These are phyloP conservation scores for Drosophila mettleri DNA, from an alignment of 2,888 invertebrate species.

Conservation along the genomic window DNA sequence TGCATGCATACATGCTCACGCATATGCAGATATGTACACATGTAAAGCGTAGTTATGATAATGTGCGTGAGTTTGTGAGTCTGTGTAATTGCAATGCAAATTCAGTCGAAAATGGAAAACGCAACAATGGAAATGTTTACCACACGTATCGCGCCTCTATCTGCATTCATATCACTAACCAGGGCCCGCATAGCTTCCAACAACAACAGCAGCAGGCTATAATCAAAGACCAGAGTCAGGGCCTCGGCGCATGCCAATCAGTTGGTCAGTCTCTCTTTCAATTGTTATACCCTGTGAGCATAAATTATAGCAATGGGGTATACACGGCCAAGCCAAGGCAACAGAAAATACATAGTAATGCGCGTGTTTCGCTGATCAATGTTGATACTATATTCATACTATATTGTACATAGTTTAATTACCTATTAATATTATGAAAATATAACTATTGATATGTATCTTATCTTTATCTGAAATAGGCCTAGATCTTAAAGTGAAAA, in stretches of 20 bases:
- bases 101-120: conserved; percentile 48
- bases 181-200: conserved; percentile 42
- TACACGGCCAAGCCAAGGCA: no score
- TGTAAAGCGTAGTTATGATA: background rate
- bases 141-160: conserved; percentile 29
- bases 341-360: no score
- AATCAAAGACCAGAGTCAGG: conserved; percentile 56
- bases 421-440: no score
- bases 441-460: no score
- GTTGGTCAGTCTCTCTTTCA: conserved; percentile 44
- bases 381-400: no score
- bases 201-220: conserved; percentile 33
- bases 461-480: no score
- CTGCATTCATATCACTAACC: conserved; percentile 34
- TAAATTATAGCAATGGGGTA: background rate
- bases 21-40: background rate
- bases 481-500: no score
- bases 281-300: conserved; percentile 8
- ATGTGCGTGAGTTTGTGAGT: conserved; percentile 7
- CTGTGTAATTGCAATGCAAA: conserved; percentile 36
- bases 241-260: conserved; percentile 50
- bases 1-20: background rate
- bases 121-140: conserved; percentile 41
- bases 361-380: no score
- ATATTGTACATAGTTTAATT: no score